Base-by-base conservation (phyloP, 2,888 invertebrate genomes). In the Oithona nana region DNA sequence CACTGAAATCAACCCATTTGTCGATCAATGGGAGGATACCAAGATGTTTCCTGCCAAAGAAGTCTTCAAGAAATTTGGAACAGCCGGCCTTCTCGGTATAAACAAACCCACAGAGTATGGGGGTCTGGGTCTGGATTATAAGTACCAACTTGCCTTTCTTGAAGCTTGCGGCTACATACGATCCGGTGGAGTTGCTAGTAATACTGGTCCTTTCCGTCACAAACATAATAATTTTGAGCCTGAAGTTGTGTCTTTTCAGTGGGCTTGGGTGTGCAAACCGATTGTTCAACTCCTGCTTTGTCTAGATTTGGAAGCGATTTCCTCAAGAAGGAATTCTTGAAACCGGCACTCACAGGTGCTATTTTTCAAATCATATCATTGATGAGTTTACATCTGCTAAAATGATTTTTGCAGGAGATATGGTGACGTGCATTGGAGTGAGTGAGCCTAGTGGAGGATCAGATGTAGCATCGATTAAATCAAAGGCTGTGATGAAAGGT, bases 231-330 rank as follows among this genome's bases (percentile, higher is more conserved):
- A n/a, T n/a, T n/a, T n/a, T n/a, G n/a, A n/a, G n/a, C n/a, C n/a
- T n/a, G n/a, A n/a, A n/a, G n/a, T n/a, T n/a, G n/a, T n/a, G n/a
- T n/a, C n/a, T n/a, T n/a, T n/a, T n/a, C n/a, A n/a, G 77, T 77
- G 76, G 75, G 75, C 1, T 75, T 77, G 72, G 73, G 74, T 2
- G 77, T 78, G 4, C 78, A 79, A 69, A 77, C 76, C 2, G 78
- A 78, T 66, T 77, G 78, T 76, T 72, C 78, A 3, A 77, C 77
- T 26, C 78, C 78, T 22, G 78, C 78, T 13, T 69, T 79, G 20
- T 71, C 75, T 39, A 72, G 69, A 71, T 74, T 66, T 66, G 29
- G 67, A 65, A 28, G n/a, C 20, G 28, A 57, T 57, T 1, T n/a
- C 2, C 57, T 57, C n/a, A 57, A 57, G 24, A 16, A 24, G 59